Evolutionary conservation across 1,140 invertebrate genomes (phyloP), one percentile per base, ranked within the genome.

Genomic region (Penaeus japonicus): DNA sequence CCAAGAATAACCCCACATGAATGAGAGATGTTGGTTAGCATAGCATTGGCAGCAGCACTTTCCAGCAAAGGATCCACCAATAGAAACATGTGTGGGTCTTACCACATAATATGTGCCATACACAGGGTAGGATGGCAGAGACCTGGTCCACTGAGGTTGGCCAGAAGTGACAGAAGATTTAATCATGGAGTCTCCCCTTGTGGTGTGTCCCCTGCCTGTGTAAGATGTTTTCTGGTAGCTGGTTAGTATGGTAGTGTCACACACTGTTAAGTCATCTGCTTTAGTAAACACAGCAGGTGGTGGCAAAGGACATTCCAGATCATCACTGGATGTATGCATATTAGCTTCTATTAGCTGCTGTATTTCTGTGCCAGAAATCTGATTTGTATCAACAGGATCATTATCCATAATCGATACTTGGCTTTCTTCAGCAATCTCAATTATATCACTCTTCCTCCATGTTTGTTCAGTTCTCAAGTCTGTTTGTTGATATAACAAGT

Each of bases 71-170:
- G 87, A 83, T 83, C 87, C 87, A 84, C 81, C 87, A 83, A 88
- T 79, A 77, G 32, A 88, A 83, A 83, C 83, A 88, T 84, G 87
- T 83, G 87, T 88, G 87, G 87, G 87, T 88, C 87, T 88, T 88
- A 88, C 87, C 87, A 88, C 80, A 55, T 35, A 82, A 39, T 57
- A 82, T 27, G 87, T 62, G 87, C 87, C 87, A 88, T 62, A 83
- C 27, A 88, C 87, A 53, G 87, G 87, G 70, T 88, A 84, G 65
- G 87, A 78, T 18, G 87, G 55, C 81, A 77, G 87, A 55, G 57
- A 70, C 73, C 70, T 65, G 70, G 62, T 88, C 87, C 87, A 88
- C 35, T 77, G 80, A 77, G 47, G 53, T 30, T 20, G 32, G 65
- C 65, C 87, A 30, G 87, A 70, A n/a, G 80, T 81, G 78, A 75